phyloP scores from a whole-genome alignment of 2,113 vertebrate genomes.

The Meriones unguiculatus region DNA sequence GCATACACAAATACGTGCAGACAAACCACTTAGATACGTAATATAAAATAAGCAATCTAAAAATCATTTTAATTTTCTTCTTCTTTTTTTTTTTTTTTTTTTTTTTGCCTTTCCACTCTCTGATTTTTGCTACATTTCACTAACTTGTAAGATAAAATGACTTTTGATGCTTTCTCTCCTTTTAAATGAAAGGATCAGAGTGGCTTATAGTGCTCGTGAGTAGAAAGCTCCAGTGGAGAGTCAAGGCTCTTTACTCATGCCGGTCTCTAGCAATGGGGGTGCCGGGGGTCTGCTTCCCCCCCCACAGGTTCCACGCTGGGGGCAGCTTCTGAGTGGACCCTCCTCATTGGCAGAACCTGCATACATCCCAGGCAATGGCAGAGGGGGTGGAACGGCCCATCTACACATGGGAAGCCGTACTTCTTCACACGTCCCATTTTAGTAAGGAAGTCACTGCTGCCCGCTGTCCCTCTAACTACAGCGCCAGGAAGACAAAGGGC shows the following conservation, averaged over 20 bases:
- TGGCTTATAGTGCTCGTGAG: background rate
- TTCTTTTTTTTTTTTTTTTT: background rate
- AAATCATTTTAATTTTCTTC: no score
- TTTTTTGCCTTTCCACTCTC: slow-evolving; percentile 2
- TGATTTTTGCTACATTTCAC: background rate
- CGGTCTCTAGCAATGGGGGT: background rate
- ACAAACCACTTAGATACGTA: no score
- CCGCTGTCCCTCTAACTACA: slow-evolving; percentile 56
- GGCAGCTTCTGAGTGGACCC: background rate
- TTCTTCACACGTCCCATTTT: slow-evolving; percentile 54
- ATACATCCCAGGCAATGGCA: background rate
- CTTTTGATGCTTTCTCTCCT: background rate
- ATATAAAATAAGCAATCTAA: background rate
- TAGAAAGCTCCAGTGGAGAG: background rate
- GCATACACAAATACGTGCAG: no score
- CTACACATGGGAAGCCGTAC: background rate
- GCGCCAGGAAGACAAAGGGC: slow-evolving; percentile 18
- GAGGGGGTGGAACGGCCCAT: background rate
- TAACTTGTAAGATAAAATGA: slow-evolving; percentile 26
- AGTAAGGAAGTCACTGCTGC: slow-evolving; percentile 54
- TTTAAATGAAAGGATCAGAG: background rate
- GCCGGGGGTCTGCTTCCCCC: background rate
- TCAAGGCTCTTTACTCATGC: background rate
- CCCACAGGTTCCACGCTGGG: background rate
- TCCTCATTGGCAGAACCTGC: background rate